These are phyloP conservation scores for Cancer borealis DNA, from an alignment of 2,888 invertebrate genomes.

Conservation along the genomic window DNA sequence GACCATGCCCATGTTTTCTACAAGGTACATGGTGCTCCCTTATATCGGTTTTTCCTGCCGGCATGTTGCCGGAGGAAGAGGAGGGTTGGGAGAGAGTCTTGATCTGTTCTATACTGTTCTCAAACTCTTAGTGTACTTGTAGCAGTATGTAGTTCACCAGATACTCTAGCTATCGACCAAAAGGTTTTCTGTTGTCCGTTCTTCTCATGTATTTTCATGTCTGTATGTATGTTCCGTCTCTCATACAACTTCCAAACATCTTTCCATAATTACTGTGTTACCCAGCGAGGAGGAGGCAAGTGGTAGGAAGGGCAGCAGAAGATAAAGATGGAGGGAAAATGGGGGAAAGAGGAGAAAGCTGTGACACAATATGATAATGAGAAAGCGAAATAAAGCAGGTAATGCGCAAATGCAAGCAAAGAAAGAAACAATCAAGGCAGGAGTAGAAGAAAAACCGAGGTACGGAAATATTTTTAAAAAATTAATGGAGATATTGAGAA, in stretches of 20 bases:
- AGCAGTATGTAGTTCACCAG: too few species aligned
- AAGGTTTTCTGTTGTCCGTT: too few species aligned
- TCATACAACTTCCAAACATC: slow-evolving; percentile 31
- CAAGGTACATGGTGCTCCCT: too few species aligned
- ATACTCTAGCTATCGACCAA: too few species aligned
- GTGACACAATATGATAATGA: not conserved
- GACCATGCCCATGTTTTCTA: too few species aligned
- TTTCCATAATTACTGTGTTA: slow-evolving; percentile 24
- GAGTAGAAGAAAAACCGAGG: not conserved
- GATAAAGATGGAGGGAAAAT: not conserved
- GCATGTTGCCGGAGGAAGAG: too few species aligned
- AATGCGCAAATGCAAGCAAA: not conserved
- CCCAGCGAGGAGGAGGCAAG: not conserved
- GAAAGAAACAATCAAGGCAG: not conserved
- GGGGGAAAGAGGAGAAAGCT: not conserved
- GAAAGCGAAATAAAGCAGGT: not conserved
- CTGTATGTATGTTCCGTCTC: not conserved
- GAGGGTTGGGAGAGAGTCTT: too few species aligned
- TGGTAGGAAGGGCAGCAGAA: not conserved
- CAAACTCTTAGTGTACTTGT: too few species aligned
- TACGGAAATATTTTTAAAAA: not conserved
- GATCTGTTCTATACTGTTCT: too few species aligned
- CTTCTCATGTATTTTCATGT: too few species aligned
- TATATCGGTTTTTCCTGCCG: too few species aligned
- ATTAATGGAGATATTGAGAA: not conserved